phyloP scores from a whole-genome alignment of 2,888 invertebrate species.

The Tenthredo scrophulariae region DNA sequence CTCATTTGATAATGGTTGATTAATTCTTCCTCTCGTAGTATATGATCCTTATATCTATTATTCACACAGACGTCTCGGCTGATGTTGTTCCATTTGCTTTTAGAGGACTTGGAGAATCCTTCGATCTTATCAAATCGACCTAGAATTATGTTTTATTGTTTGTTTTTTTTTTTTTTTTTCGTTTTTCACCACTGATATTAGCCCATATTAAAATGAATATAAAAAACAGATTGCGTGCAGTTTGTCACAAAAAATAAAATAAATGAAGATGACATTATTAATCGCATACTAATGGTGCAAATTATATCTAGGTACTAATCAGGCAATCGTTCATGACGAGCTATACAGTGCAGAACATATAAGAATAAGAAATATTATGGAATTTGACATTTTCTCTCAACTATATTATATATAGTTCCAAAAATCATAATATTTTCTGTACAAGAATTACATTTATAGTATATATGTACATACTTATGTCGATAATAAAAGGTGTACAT shows the following conservation, averaged over 20 bases:
- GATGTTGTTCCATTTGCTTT: slow-evolving; percentile 75
- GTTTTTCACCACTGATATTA: not conserved
- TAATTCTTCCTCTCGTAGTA: not conserved
- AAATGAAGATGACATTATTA: not conserved
- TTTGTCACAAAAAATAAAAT: not conserved
- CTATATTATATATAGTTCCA: not conserved
- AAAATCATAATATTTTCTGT: not conserved
- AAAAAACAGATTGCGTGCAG: not conserved
- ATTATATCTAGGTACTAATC: not conserved
- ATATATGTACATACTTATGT: too few species aligned
- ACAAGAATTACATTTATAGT: not conserved
- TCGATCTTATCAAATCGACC: slow-evolving; percentile 75
- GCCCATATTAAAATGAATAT: not conserved
- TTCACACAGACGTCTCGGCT: slow-evolving; percentile 74
- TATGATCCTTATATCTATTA: not conserved
- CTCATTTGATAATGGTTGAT: not conserved
- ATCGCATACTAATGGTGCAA: not conserved
- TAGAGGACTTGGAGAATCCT: slow-evolving; percentile 71
- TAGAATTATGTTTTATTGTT: slow-evolving; percentile 62
- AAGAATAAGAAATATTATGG: not conserved
- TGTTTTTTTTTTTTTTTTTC: not conserved
- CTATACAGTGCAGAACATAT: not conserved
- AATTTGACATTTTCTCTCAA: not conserved
- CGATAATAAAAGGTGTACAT: too few species aligned
- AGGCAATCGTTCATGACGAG: not conserved